A percentile compares a stretch with the other conserved stretches of the same genome.
Evolutionary conservation across 92 coral and sea anemone genomes (phyloP).

Genomic region (Chrysogorgia sp.): DNA sequence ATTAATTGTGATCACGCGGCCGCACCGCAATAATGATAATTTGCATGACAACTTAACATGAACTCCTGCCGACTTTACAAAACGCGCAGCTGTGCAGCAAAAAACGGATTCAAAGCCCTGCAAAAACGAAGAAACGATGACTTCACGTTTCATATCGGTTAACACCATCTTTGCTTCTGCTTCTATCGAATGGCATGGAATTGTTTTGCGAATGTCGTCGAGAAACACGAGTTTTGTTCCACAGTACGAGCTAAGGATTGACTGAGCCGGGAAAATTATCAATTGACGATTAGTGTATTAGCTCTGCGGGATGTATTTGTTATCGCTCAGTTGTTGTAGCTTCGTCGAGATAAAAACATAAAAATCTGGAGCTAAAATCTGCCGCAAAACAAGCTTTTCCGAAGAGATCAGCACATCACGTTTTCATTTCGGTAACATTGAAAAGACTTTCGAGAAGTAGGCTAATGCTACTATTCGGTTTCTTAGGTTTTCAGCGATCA

Average conservation of each 20-base stretch:
- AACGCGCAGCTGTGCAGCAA: background rate
- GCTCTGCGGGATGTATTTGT: slow-evolving; percentile 35
- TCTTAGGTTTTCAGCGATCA: background rate
- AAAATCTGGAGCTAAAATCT: slow-evolving; percentile 32
- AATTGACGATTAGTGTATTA: background rate
- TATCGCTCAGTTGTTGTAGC: slow-evolving; percentile 26
- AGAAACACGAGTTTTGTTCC: background rate
- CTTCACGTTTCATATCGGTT: background rate
- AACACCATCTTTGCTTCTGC: too few species aligned
- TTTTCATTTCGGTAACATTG: background rate
- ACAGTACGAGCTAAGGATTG: background rate
- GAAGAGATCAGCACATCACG: background rate
- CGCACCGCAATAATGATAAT: slow-evolving; percentile 31
- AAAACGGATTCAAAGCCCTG: background rate
- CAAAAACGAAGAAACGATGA: background rate
- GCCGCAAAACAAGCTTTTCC: background rate
- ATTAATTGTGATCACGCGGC: slow-evolving; percentile 26
- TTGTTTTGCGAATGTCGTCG: too few species aligned
- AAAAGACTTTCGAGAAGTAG: background rate
- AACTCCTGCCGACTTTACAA: slow-evolving; percentile 31
- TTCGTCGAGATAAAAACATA: background rate
- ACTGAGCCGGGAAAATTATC: slow-evolving; percentile 1
- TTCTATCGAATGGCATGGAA: too few species aligned
- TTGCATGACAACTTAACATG: slow-evolving; percentile 41
- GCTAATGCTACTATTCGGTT: background rate